Percentiles rank a stretch among this genome's conserved stretches.
These are phyloP conservation scores for Nephrotoma appendiculata DNA, from an alignment of 2,888 invertebrate genomes.

Conservation along the genomic window DNA sequence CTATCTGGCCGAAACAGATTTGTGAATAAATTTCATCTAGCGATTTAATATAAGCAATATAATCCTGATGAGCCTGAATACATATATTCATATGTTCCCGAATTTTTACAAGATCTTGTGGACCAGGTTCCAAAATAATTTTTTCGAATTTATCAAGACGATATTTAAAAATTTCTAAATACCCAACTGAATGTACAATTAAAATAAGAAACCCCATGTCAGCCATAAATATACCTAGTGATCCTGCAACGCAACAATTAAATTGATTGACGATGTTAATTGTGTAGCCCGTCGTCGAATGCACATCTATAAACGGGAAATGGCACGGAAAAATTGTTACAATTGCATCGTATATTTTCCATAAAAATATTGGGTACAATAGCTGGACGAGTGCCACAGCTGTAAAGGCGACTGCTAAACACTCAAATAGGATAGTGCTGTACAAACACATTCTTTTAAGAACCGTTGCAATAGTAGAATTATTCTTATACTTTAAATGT, in stretches of 20 bases:
- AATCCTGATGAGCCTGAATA: no score
- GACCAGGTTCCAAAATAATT: no score
- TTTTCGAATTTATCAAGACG: background rate
- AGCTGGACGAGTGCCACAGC: background rate
- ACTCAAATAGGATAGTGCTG: background rate
- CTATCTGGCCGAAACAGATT: no score
- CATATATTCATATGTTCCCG: no score
- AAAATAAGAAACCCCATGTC: background rate
- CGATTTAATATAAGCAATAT: no score
- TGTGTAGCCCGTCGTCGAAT: background rate
- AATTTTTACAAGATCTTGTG: no score
- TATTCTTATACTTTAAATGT: background rate
- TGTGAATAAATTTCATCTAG: no score
- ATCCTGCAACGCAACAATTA: background rate
- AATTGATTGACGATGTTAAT: background rate
- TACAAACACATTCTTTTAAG: background rate
- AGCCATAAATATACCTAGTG: background rate
- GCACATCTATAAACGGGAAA: background rate
- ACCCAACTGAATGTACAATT: background rate
- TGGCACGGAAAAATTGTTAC: background rate
- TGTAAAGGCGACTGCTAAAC: background rate
- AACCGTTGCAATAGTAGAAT: background rate
- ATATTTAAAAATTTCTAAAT: background rate
- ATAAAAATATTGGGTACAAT: background rate
- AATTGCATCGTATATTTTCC: background rate